Evolutionary conservation across 2,113 vertebrate genomes (phyloP).

Genomic region (Leptocoma aspasia): DNA sequence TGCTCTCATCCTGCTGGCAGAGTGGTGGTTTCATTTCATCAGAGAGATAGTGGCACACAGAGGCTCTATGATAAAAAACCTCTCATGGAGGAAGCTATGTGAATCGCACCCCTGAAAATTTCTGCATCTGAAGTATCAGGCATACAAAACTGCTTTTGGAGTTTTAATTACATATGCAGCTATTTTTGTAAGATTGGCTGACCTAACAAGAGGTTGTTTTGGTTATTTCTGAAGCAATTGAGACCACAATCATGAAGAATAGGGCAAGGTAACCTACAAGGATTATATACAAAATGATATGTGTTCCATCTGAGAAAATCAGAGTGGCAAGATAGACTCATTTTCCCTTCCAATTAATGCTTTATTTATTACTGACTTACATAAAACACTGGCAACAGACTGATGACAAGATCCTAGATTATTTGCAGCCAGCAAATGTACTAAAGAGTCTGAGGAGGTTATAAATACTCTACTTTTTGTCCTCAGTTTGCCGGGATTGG

Average conservation of each 20-base stretch:
- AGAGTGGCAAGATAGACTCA: background rate
- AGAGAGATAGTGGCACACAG: background rate
- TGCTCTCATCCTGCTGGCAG: background rate
- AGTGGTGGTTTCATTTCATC: background rate
- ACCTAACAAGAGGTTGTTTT: background rate
- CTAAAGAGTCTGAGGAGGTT: slow-evolving; percentile 46
- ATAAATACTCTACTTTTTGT: slow-evolving; percentile 78
- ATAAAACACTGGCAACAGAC: slow-evolving; percentile 59
- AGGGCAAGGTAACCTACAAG: background rate
- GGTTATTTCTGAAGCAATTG: background rate
- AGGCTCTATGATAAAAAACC: background rate
- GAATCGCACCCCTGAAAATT: background rate
- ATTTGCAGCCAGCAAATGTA: slow-evolving; percentile 48
- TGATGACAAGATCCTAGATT: slow-evolving; percentile 16
- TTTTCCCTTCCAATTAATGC: slow-evolving; percentile 16
- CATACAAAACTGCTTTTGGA: background rate
- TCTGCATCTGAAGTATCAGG: background rate
- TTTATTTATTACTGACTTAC: slow-evolving; percentile 52
- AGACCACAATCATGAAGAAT: background rate
- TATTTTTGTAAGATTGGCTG: background rate
- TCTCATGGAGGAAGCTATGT: background rate
- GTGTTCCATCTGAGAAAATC: background rate
- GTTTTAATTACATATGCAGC: background rate
- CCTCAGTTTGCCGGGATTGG: slow-evolving; percentile 77
- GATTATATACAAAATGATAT: background rate